Base-by-base conservation (phyloP, 2,888 invertebrate species). In the Pseudococcus jackbeardsleyi region DNA sequence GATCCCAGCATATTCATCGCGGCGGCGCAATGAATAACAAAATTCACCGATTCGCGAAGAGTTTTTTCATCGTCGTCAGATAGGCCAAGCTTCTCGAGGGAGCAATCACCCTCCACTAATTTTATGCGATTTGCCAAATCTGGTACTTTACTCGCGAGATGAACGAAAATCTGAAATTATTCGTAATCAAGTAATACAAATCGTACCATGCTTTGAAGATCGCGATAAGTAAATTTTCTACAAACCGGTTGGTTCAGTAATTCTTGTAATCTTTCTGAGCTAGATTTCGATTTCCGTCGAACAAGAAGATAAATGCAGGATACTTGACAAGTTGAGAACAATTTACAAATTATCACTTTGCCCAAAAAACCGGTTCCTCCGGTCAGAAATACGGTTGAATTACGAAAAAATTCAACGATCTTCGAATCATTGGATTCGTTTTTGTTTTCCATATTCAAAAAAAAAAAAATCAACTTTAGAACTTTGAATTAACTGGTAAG, bases 201-300 rank as follows among this genome's bases (percentile, higher is more conserved):
- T 39, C 3, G 26, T 2, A 33, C 26, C 1, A 33, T 33, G 26
- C 26, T 33, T 33, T 33, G 3, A 33, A 33, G 26, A 33, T 33
- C 26, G 26, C 26, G 26, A 33, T 2, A 33, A 2, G 39, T 39
- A 39, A 46, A 46, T 11, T 46, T 3, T 46, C 6, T 46, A 46
- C 91, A 90, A 89, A 92, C 92, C 12, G 89, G 17, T 89, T 91
- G 90, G 4, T 91, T 90, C 79, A 92, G 92, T 15, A 91, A 90
- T 79, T 91, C 90, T 68, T 91, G 90, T 54, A 91, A 90, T 86
- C 92, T 85, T 42, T 91, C 90, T 11, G 90, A 39, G 0, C 90
- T 19, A 1, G 90, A 90, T 89, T 92, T 91, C 11, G 91, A 92
- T 89, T 92, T 92, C 5, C 90, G 89, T 33, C 92, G 90, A 89